Base-by-base conservation (phyloP, 2,797 vertebrate genomes). In the Avahi laniger region DNA sequence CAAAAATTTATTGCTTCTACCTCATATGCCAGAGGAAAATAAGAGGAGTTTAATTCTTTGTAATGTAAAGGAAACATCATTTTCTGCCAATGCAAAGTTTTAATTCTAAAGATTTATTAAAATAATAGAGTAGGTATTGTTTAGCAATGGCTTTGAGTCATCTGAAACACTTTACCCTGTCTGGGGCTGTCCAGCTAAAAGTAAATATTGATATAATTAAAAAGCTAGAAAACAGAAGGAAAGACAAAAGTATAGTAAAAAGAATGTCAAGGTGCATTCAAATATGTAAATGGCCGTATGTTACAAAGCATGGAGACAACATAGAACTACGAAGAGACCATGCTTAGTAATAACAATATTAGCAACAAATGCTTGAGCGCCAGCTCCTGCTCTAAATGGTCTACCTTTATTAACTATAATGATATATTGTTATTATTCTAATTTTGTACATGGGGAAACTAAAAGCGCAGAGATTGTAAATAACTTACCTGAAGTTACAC, bases 81-180 rank as follows among this genome's bases (percentile, higher is more conserved):
- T 96, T 80, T 79, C 63, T 57, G 63, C 4, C 52, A 81, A 43
- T 17, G 2, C 11, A 90, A 88, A 86, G n/a, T 13, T 75, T 90
- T 82, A 76, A 89, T 85, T 81, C 61, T 35, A 78, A 69, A 87
- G 17, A 73, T 88, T 61, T 90, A 94, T 63, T 92, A 50, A 94
- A 65, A 78, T 50, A 43, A 78, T 48, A 90, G 0, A 85, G 76
- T 26, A 78, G 67, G 61, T 9, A 75, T 30, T 38, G 43, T 82
- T 95, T n/a, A 67, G 43, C 26, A 81, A 41, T 54, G n/a, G 30
- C 75, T 89, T 61, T 82, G 11, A 86, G 65, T 20, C 52, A 92
- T 81, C 63, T 82, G 80, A 84, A 82, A 10, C 57, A 76, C 54
- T 61, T 91, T 70, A 80, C 4, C 10, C n/a, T 24, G 11, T 15